A percentile compares a stretch with the other conserved stretches of the same genome.
Conservation (phyloP, 1,140 invertebrate genomes). For the Drosophila arizonae region DNA sequence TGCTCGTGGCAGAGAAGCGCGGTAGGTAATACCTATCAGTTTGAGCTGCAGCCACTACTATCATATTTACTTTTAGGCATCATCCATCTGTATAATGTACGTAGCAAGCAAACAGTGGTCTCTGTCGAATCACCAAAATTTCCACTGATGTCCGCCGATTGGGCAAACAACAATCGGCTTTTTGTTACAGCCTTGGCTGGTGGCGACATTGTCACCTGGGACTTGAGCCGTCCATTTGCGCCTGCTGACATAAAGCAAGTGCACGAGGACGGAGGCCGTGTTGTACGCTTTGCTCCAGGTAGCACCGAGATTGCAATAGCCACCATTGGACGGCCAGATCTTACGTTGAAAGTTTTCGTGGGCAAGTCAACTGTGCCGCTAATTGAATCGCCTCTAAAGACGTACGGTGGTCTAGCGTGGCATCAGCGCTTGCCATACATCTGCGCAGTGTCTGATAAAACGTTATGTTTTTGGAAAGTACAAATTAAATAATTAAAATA, state of each 20-base stretch:
- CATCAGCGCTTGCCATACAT: constrained; percentile 86
- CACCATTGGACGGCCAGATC: constrained; percentile 85
- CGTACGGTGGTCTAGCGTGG: constrained; percentile 86
- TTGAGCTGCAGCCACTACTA: background rate
- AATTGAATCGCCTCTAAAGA: constrained; percentile 83
- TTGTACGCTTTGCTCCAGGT: constrained; percentile 84
- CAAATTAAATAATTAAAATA: constrained; percentile 83
- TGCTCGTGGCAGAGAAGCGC: constrained; percentile 90
- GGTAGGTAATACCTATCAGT: constrained; percentile 75
- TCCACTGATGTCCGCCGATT: constrained; percentile 88
- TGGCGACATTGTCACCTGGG: constrained; percentile 87
- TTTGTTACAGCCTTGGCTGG: constrained; percentile 86
- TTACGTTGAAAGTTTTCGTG: constrained; percentile 85
- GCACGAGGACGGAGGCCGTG: constrained; percentile 85
- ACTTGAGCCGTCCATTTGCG: constrained; percentile 85
- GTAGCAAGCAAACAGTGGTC: constrained; percentile 87
- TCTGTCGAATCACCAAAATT: constrained; percentile 87
- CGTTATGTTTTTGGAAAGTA: constrained; percentile 87
- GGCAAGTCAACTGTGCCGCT: constrained; percentile 84
- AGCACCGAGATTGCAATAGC: constrained; percentile 85
- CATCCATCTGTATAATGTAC: constrained; percentile 89
- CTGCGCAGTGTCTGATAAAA: constrained; percentile 85
- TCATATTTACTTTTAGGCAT: constrained; percentile 59
- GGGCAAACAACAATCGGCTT: constrained; percentile 86
- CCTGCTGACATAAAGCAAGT: constrained; percentile 84